These are phyloP conservation scores for Andrena cerasifolii DNA, from an alignment of 1,140 invertebrate genomes.

Conservation along the genomic window DNA sequence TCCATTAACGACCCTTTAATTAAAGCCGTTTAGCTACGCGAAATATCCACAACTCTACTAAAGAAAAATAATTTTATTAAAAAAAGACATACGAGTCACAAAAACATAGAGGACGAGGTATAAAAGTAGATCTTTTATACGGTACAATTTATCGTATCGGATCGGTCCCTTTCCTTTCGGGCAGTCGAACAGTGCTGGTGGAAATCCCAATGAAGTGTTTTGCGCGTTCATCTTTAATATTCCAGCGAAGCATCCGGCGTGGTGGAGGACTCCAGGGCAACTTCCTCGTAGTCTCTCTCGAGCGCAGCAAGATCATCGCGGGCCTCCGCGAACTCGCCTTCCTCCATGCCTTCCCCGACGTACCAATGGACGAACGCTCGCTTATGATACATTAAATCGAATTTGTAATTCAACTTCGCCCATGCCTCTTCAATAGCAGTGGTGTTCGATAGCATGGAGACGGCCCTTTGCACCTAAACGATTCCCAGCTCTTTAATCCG, in stretches of 20 bases:
- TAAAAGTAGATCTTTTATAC: neutral
- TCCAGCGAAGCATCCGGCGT: conserved; percentile 53
- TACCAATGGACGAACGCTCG: conserved; percentile 91
- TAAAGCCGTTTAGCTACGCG: no score
- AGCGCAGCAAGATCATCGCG: conserved; percentile 85
- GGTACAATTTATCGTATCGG: conserved; percentile 19
- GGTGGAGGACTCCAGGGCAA: conserved; percentile 74
- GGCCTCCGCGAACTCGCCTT: conserved; percentile 85
- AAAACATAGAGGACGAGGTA: conserved; percentile 8
- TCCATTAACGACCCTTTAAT: neutral
- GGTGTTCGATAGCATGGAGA: conserved; percentile 78
- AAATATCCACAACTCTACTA: no score
- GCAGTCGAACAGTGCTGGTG: conserved; percentile 13
- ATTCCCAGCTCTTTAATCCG: neutral
- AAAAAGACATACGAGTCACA: conserved; percentile 35
- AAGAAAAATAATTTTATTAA: conserved; percentile 21
- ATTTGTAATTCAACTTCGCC: conserved; percentile 88
- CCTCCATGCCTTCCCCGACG: conserved; percentile 91
- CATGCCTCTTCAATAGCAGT: conserved; percentile 90
- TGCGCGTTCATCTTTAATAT: conserved; percentile 15
- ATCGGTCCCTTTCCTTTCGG: neutral
- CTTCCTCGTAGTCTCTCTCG: conserved; percentile 86
- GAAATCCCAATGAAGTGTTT: neutral
- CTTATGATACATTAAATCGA: conserved; percentile 89
- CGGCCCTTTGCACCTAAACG: conserved; percentile 83